Percentiles rank a stretch among this genome's conserved stretches.
phyloP scores from a whole-genome alignment of 2,113 vertebrate species.

The Ptilonorhynchus violaceus region DNA sequence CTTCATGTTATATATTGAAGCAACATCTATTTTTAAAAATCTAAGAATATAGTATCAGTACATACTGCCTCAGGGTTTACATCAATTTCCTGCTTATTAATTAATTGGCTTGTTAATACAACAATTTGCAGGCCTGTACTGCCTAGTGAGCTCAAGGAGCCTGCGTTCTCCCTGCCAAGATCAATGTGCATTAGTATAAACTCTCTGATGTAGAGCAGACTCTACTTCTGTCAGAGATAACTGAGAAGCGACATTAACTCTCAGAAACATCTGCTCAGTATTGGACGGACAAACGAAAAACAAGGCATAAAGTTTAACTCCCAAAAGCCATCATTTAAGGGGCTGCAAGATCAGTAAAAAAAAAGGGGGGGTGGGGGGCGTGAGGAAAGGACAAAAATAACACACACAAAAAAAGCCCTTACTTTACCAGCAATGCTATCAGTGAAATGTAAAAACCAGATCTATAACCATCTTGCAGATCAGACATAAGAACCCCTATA shows the following conservation, averaged over 20 bases:
- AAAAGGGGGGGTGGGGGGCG: accelerated
- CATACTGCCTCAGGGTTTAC: conserved; percentile 21
- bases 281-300: neutral
- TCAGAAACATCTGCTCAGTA: conserved; percentile 62
- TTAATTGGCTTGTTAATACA: conserved; percentile 71
- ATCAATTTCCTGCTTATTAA: conserved; percentile 70
- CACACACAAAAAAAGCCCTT: neutral
- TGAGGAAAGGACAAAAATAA: neutral
- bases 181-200: conserved; percentile 73
- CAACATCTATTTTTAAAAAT: conserved; percentile 11
- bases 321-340: neutral
- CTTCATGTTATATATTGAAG: neutral
- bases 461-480: neutral
- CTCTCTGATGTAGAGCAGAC: conserved; percentile 68
- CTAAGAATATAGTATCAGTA: neutral
- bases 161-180: conserved; percentile 69
- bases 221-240: conserved; percentile 68
- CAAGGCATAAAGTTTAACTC: neutral
- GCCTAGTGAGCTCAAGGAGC: conserved; percentile 50
- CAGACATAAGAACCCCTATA: neutral
- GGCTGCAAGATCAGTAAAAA: neutral
- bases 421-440: neutral
- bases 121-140: conserved; percentile 51
- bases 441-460: neutral
- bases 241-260: conserved; percentile 61